phyloP scores from a whole-genome alignment of 2,797 vertebrate genomes.

The Coregonus sp. region DNA sequence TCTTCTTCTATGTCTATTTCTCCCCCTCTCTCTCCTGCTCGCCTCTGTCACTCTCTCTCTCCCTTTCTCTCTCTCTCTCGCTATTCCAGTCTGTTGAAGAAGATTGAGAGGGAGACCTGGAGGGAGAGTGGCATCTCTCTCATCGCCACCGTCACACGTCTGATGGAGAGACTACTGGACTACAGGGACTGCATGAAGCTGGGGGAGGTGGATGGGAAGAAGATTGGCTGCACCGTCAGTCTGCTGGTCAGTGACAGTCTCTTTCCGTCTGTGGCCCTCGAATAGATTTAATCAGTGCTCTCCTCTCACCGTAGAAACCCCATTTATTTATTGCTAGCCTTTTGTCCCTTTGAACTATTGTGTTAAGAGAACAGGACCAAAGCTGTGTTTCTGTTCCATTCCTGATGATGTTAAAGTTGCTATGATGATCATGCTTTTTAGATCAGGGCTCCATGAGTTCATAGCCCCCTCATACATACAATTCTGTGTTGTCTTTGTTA shows the following conservation, averaged over 20 bases:
- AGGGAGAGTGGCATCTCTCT: conserved; percentile 96
- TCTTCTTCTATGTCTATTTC: conserved; percentile 23
- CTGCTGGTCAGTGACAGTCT: conserved; percentile 84
- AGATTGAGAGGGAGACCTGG: conserved; percentile 99
- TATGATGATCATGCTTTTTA: too few relatives aligned
- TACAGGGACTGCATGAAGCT: conserved; percentile 99
- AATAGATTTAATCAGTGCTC: neutral
- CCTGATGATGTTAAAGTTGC: too few relatives aligned
- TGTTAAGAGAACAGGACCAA: too few relatives aligned
- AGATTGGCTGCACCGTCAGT: conserved; percentile 98
- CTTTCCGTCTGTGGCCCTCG: too few relatives aligned
- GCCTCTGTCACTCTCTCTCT: conserved; percentile 34
- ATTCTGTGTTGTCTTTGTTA: neutral
- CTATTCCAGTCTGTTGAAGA: conserved; percentile 88
- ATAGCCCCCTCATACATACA: too few relatives aligned
- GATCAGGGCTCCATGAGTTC: too few relatives aligned
- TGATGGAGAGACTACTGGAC: conserved; percentile 97
- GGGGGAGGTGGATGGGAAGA: conserved; percentile 97
- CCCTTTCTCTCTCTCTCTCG: conserved; percentile 9
- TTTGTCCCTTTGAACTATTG: neutral
- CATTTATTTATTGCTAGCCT: neutral
- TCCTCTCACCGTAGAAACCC: neutral
- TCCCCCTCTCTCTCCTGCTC: conserved; percentile 24
- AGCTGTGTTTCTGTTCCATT: too few relatives aligned
- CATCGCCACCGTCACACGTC: conserved; percentile 94